A percentile compares a stretch with the other conserved stretches of the same genome.
Conservation (phyloP, 2,113 vertebrate species). For the Trematocara marginatum region DNA sequence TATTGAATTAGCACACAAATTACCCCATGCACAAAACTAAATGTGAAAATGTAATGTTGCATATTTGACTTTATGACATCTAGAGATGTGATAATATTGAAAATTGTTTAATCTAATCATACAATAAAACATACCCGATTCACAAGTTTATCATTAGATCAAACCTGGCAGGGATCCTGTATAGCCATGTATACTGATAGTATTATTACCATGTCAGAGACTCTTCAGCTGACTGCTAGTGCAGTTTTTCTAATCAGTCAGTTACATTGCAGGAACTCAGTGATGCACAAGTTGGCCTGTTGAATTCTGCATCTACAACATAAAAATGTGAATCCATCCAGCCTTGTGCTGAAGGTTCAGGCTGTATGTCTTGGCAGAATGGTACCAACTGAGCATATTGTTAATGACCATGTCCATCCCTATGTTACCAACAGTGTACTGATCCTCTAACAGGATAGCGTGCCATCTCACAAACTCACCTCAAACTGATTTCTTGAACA, state of each 20-base stretch:
- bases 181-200: neutral
- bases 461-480: neutral
- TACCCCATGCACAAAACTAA: neutral
- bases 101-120: neutral
- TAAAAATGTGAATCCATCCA: neutral
- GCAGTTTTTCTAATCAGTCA: neutral
- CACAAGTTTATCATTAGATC: neutral
- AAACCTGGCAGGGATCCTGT: neutral
- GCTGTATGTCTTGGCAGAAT: neutral
- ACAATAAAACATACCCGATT: neutral
- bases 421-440: neutral
- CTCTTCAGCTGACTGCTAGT: neutral
- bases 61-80: neutral
- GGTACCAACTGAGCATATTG: neutral
- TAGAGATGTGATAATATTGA: neutral
- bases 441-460: neutral
- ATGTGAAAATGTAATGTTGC: neutral
- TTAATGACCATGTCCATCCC: neutral
- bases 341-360: neutral
- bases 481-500: neutral
- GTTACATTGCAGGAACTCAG: neutral
- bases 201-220: neutral
- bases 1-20: neutral
- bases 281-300: neutral
- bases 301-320: neutral